Percentiles rank a stretch among this genome's conserved stretches.
phyloP scores from a whole-genome alignment of 1,140 invertebrate genomes.

The Sminthurides bifidus region DNA sequence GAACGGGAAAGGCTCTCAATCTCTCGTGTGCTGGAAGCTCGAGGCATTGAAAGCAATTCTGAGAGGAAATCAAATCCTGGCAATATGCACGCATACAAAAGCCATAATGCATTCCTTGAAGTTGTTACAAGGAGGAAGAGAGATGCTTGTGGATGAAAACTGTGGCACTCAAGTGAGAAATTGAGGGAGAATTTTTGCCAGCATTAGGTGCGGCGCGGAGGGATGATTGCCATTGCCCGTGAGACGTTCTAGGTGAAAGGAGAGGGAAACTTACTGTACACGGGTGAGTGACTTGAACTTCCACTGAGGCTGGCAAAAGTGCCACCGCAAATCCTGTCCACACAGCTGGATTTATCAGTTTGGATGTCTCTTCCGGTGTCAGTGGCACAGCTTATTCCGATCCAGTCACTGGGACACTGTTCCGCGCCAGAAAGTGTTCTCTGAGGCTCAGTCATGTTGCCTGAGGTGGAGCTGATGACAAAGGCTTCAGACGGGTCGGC shows the following conservation, averaged over 20 bases:
- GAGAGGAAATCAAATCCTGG: too few species aligned
- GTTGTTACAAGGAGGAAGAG: neutral
- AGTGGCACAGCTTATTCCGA: slow-evolving; percentile 58
- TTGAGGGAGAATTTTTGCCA: too few species aligned
- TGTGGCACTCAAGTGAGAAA: too few species aligned
- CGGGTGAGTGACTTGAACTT: slow-evolving; percentile 44
- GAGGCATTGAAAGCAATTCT: too few species aligned
- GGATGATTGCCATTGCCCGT: neutral
- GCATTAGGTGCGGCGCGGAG: too few species aligned
- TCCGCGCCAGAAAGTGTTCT: slow-evolving; percentile 28
- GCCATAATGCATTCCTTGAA: too few species aligned
- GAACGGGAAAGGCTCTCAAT: too few species aligned
- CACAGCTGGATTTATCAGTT: slow-evolving; percentile 42
- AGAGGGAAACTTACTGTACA: slow-evolving; percentile 48
- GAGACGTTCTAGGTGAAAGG: neutral
- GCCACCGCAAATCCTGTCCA: slow-evolving; percentile 61
- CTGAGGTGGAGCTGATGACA: slow-evolving; percentile 26
- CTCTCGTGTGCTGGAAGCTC: too few species aligned
- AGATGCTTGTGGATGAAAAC: too few species aligned
- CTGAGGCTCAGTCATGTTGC: slow-evolving; percentile 20
- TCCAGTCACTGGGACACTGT: slow-evolving; percentile 55
- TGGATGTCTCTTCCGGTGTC: slow-evolving; percentile 45
- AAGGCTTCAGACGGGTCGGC: slow-evolving; percentile 25
- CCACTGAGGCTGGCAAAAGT: slow-evolving; percentile 50
- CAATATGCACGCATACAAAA: too few species aligned